Conservation (phyloP, 2,888 invertebrate species). For the Gerosis bhagava region DNA sequence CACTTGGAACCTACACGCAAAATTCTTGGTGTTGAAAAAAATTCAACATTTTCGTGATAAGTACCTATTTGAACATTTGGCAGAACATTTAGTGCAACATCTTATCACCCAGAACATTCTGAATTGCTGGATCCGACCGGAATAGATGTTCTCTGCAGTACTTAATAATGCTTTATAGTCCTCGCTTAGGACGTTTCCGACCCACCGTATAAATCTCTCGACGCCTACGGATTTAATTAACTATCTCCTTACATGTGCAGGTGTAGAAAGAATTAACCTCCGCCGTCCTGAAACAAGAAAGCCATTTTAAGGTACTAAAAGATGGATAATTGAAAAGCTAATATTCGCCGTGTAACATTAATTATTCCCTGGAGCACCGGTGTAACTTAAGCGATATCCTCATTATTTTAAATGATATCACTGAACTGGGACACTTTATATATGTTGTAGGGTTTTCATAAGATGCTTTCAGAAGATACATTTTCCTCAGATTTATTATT, state of each 20-base stretch:
- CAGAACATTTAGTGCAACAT: slow-evolving; percentile 20
- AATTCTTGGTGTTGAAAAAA: slow-evolving; percentile 4
- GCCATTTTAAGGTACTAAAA: slow-evolving; percentile 71
- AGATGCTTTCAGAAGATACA: no score
- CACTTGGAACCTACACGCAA: slow-evolving; percentile 1
- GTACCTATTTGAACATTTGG: slow-evolving; percentile 18
- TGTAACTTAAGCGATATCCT: slow-evolving; percentile 67
- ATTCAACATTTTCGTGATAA: slow-evolving; percentile 12
- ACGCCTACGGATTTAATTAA: slow-evolving; percentile 67
- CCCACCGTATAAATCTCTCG: slow-evolving; percentile 51
- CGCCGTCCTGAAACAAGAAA: slow-evolving; percentile 55
- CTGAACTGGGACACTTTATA: slow-evolving; percentile 10
- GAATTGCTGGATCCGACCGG: slow-evolving; percentile 21
- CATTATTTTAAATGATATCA: slow-evolving; percentile 67
- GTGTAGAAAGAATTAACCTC: slow-evolving; percentile 58
- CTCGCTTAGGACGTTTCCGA: slow-evolving; percentile 30
- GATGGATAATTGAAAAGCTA: slow-evolving; percentile 78
- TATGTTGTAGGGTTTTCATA: slow-evolving; percentile 9
- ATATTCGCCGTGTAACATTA: slow-evolving; percentile 76
- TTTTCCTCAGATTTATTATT: no score
- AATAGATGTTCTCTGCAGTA: slow-evolving; percentile 31
- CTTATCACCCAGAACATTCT: slow-evolving; percentile 20
- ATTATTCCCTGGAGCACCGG: slow-evolving; percentile 69
- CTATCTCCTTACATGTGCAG: slow-evolving; percentile 60
- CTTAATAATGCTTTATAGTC: slow-evolving; percentile 35